phyloP scores from a whole-genome alignment of 2,888 invertebrate genomes.

The Polymixis flavicincta region DNA sequence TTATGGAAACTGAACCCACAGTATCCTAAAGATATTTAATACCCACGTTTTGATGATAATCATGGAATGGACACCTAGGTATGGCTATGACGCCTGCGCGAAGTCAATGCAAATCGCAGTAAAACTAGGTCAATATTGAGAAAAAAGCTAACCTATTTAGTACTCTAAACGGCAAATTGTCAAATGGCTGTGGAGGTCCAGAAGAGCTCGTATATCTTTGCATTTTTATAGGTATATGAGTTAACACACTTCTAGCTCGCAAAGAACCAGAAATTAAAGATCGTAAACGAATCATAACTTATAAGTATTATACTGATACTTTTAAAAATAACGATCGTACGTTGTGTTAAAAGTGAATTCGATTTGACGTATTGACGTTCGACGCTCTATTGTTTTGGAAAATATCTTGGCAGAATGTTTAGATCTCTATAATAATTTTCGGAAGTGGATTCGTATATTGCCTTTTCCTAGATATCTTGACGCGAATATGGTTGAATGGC shows the following conservation, averaged over 20 bases:
- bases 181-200: slow-evolving; percentile 80
- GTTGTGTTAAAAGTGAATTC: slow-evolving; percentile 10
- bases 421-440: background rate
- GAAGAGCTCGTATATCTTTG: slow-evolving; percentile 59
- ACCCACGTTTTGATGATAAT: background rate
- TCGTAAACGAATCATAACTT: slow-evolving; percentile 53
- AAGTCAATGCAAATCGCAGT: background rate
- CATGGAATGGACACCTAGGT: background rate
- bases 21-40: background rate
- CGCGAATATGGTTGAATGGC: background rate
- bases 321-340: slow-evolving; percentile 2
- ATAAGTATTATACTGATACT: background rate
- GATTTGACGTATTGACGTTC: background rate
- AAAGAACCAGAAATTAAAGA: slow-evolving; percentile 63
- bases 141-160: slow-evolving; percentile 75
- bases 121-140: background rate
- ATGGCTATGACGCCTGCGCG: background rate
- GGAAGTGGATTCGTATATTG: too few relatives aligned
- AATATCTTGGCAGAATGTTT: background rate
- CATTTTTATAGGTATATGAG: slow-evolving; percentile 52
- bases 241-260: slow-evolving; percentile 62
- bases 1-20: background rate
- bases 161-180: slow-evolving; percentile 81
- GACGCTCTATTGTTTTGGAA: slow-evolving; percentile 35
- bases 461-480: background rate